A percentile compares a stretch with the other conserved stretches of the same genome.
These are phyloP conservation scores for Antidorcas marsupialis DNA, from an alignment of 2,113 vertebrate genomes.

Conservation along the genomic window DNA sequence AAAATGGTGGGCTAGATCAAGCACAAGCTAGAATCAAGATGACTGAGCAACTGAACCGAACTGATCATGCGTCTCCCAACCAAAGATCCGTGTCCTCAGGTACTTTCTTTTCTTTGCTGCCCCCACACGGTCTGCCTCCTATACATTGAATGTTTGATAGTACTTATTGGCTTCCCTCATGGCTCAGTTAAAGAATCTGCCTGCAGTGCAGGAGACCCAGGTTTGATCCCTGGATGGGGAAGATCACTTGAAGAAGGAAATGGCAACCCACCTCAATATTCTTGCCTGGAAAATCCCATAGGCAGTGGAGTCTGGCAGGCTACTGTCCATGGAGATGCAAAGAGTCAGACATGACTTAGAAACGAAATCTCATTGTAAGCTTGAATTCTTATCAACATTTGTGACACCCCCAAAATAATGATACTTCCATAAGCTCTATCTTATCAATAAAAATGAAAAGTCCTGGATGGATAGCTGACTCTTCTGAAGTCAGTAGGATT, in stretches of 20 bases:
- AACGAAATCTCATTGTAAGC: neutral
- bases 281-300: neutral
- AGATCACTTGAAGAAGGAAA: neutral
- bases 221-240: neutral
- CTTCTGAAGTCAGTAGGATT: neutral
- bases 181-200: neutral
- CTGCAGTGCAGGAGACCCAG: neutral
- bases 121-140: neutral
- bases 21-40: neutral
- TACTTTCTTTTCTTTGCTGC: neutral
- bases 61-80: neutral
- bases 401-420: accelerated
- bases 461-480: neutral
- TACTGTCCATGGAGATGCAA: neutral
- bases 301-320: neutral
- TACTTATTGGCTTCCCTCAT: neutral
- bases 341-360: neutral
- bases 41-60: neutral
- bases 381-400: neutral
- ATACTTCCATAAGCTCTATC: neutral
- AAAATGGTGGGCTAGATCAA: neutral
- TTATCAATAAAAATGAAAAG: neutral
- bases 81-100: neutral
- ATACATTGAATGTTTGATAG: neutral
- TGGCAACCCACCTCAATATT: neutral